A percentile compares a stretch with the other conserved stretches of the same genome.
phyloP scores from a whole-genome alignment of 2,797 vertebrate species.

The Cynopterus sphinx region DNA sequence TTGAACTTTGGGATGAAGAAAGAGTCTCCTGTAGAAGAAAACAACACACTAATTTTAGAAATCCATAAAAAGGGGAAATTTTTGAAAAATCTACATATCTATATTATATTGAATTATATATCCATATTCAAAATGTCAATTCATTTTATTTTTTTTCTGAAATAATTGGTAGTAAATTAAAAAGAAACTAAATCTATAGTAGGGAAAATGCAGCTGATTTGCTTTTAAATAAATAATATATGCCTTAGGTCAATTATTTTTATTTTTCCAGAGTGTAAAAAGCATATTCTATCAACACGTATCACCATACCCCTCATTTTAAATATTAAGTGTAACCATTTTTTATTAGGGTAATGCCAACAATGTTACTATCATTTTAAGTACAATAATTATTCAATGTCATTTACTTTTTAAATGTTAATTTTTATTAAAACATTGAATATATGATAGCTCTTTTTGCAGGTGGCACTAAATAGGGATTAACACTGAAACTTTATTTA shows the following conservation, averaged over 20 bases:
- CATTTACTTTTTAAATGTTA: background rate
- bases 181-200: background rate
- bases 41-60: conserved; percentile 52
- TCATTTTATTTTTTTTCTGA: background rate
- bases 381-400: background rate
- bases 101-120: no score
- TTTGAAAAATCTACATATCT: no score
- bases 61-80: background rate
- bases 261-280: background rate
- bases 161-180: conserved; percentile 8
- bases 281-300: background rate
- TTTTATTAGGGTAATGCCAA: background rate
- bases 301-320: background rate
- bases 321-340: conserved; percentile 18
- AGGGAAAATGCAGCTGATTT: background rate
- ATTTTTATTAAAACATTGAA: conserved; percentile 27
- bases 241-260: conserved; percentile 50
- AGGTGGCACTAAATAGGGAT: background rate
- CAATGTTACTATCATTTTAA: background rate
- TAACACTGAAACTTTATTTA: conserved; percentile 27
- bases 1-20: conserved; percentile 94
- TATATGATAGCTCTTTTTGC: background rate
- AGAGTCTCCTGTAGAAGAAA: conserved; percentile 89
- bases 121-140: background rate
- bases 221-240: background rate